phyloP scores from a whole-genome alignment of 2,113 vertebrate genomes.

The Paradoxurus hermaphroditus region DNA sequence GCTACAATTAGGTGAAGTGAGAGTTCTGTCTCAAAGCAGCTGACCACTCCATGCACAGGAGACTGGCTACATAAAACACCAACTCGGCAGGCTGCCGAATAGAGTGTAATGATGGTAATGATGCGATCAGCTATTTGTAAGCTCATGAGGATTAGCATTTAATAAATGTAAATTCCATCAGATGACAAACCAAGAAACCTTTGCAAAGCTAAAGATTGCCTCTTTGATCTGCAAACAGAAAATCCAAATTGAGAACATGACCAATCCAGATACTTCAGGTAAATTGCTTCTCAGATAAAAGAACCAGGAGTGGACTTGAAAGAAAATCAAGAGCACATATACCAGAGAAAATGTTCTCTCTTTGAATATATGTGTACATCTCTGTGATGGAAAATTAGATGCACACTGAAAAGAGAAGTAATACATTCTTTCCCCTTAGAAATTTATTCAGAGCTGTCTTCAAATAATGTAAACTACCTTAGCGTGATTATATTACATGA shows the following conservation, averaged over 20 bases:
- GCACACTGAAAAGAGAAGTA: background rate
- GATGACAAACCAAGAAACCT: slow-evolving; percentile 76
- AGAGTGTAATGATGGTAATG: slow-evolving; percentile 74
- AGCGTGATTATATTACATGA: background rate
- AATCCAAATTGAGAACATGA: slow-evolving; percentile 79
- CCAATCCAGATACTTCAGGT: slow-evolving; percentile 74
- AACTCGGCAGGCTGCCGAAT: slow-evolving; percentile 35
- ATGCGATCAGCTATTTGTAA: slow-evolving; percentile 74
- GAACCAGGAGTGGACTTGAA: slow-evolving; percentile 51
- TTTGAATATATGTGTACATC: slow-evolving; percentile 52
- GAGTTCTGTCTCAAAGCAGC: background rate
- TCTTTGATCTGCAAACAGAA: slow-evolving; percentile 83
- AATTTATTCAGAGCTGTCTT: background rate
- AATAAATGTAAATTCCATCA: slow-evolving; percentile 80
- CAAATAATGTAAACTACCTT: background rate
- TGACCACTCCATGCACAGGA: background rate
- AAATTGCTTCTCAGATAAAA: slow-evolving; percentile 80
- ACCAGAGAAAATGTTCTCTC: slow-evolving; percentile 66
- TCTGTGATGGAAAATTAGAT: background rate
- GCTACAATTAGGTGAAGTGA: background rate
- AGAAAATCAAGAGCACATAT: slow-evolving; percentile 70
- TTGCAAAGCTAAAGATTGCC: slow-evolving; percentile 65
- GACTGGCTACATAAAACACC: background rate
- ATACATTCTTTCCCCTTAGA: background rate
- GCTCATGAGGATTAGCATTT: slow-evolving; percentile 79